Base-by-base conservation (phyloP, 2,113 vertebrate genomes). In the Macquaria ambigua region DNA sequence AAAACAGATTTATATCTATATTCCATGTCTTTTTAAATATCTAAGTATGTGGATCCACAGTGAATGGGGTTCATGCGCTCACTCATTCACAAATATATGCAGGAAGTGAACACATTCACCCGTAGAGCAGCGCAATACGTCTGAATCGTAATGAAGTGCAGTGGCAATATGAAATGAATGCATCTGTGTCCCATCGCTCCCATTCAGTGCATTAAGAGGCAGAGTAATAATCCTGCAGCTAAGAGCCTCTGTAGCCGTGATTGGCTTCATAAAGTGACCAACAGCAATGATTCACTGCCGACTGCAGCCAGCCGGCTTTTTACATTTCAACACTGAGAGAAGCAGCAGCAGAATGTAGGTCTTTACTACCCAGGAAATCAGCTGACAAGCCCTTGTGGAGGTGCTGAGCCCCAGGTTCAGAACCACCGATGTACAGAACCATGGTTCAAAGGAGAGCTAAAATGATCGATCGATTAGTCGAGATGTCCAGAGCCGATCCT, bases 161-260 rank as follows among this genome's bases (percentile, higher is more conserved):
- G 34, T 34, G 34, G 34, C 34, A 34, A 34, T 4, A 34, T 34
- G 15, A 34, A 78, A 74, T 56, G 70, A 87, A 79, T 58, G 41
- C 37, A 18, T 82, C 64, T 68, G 37, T 81, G 86, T 77, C 77
- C 41, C 34, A 21, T 70, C 31, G 28, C 68, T 55, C 6, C 59
- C 59, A 18, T 34, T 48, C 59, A 39, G 46, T 21, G 79, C 85
- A 79, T 75, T 87, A 87, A 37, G 28, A 78, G 50, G 6, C 46
- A 41, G 41, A 70, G 82, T 53, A 58, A 85, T 82, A 70, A 82
- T 78, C 55, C 68, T 52, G 46, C 52, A 52, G 82, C 77, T 56
- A 14, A 77, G 56, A 81, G 86, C 68, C 46, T 3, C 82, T 8
- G 23, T 1, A 10, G 61, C 11, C 31, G 15, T 55, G 53, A 80